Evolutionary conservation across 2,888 invertebrate species (phyloP).

Genomic region (Formica aserva): DNA sequence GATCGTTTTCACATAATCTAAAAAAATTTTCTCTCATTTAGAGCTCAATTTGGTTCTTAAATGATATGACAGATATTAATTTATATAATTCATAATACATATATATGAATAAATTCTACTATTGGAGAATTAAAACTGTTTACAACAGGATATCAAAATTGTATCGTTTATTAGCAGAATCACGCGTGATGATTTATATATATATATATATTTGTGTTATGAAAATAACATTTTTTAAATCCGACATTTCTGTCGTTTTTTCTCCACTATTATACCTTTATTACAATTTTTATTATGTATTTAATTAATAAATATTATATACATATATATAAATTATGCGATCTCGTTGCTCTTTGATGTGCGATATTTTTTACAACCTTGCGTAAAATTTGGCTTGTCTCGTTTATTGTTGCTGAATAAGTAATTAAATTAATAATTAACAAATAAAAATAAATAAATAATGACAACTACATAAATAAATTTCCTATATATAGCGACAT

Average conservation of each 20-base stretch:
- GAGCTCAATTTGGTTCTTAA: neutral
- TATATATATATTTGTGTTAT: neutral
- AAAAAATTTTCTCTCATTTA: neutral
- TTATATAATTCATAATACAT: neutral
- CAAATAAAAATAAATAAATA: neutral
- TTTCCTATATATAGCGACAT: neutral
- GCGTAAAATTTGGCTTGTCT: neutral
- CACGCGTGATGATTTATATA: neutral
- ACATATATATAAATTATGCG: neutral
- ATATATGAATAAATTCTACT: neutral
- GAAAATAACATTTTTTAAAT: neutral
- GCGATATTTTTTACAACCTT: neutral
- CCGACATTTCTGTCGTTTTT: neutral
- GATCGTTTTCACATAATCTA: neutral
- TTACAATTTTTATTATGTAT: neutral
- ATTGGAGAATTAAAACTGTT: neutral
- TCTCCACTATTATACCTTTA: neutral
- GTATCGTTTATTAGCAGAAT: neutral
- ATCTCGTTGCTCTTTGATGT: neutral
- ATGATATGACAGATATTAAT: neutral
- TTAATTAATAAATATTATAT: neutral
- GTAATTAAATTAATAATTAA: slow-evolving; percentile 2
- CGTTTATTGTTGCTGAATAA: neutral
- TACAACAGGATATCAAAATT: neutral
- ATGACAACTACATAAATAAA: neutral